Evolutionary conservation across 2,113 vertebrate genomes (phyloP).

Genomic region (Pelusios castaneus): DNA sequence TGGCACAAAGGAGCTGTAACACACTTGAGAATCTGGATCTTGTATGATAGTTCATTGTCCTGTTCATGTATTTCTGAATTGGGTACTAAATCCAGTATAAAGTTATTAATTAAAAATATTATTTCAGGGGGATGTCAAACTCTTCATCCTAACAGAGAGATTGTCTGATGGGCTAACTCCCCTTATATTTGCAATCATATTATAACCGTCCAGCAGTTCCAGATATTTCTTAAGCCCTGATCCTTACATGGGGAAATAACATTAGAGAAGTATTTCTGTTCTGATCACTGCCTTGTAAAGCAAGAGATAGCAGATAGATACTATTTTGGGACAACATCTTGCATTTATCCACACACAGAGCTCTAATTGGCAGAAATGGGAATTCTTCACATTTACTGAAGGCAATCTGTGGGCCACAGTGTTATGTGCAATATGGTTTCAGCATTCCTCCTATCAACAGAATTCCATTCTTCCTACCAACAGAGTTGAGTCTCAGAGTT

Average conservation of each 20-base stretch:
- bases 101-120: background rate
- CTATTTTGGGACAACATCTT: background rate
- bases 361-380: background rate
- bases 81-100: background rate
- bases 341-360: background rate
- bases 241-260: rapidly evolving
- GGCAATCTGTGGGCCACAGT: background rate
- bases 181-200: background rate
- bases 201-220: rapidly evolving
- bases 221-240: background rate
- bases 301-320: background rate
- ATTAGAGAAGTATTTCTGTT: background rate
- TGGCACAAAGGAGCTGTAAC: too few relatives aligned
- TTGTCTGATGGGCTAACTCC: background rate
- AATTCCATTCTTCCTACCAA: background rate
- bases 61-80: background rate
- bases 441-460: background rate
- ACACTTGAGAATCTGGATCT: background rate
- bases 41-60: background rate
- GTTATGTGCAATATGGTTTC: background rate
- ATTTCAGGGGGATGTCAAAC: background rate
- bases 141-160: background rate
- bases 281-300: background rate
- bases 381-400: background rate
- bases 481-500: background rate